Percentiles rank a stretch among this genome's conserved stretches.
phyloP scores from a whole-genome alignment of 2,113 vertebrate genomes.

The Triplophysa dalaica region DNA sequence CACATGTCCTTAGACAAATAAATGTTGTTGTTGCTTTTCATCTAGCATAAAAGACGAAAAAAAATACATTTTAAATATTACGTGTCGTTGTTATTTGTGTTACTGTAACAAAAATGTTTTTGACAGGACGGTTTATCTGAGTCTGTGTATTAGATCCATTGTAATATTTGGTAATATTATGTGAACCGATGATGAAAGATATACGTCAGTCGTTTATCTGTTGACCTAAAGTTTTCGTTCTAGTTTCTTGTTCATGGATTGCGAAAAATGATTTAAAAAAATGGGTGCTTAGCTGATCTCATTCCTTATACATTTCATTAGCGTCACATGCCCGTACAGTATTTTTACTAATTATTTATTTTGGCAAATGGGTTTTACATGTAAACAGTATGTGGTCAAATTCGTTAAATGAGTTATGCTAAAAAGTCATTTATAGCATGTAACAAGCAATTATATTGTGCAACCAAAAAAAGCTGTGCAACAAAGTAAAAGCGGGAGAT shows the following conservation, averaged over 20 bases:
- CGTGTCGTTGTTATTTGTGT: constrained; percentile 41
- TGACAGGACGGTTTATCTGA: constrained; percentile 65
- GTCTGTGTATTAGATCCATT: constrained; percentile 65
- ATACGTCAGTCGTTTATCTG: constrained; percentile 63
- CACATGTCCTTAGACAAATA: not conserved
- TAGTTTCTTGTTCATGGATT: constrained; percentile 26
- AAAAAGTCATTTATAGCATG: too few relatives aligned
- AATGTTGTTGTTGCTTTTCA: not conserved
- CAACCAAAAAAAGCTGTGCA: not conserved
- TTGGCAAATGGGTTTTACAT: too few relatives aligned
- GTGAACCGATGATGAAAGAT: constrained; percentile 75
- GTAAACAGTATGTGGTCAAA: not conserved
- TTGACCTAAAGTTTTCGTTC: constrained; percentile 50
- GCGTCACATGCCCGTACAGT: too few relatives aligned
- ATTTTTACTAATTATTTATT: too few relatives aligned
- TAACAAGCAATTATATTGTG: not conserved
- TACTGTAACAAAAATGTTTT: too few relatives aligned
- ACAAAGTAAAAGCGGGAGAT: not conserved
- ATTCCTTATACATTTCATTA: not conserved
- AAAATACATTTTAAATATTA: constrained; percentile 4
- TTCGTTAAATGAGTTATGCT: too few relatives aligned
- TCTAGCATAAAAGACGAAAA: not conserved
- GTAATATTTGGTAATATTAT: constrained; percentile 60
- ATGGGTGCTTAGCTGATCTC: not conserved
- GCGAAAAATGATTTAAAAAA: not conserved